Conservation (phyloP, 2,113 vertebrate species). For the Cavia porcellus region DNA sequence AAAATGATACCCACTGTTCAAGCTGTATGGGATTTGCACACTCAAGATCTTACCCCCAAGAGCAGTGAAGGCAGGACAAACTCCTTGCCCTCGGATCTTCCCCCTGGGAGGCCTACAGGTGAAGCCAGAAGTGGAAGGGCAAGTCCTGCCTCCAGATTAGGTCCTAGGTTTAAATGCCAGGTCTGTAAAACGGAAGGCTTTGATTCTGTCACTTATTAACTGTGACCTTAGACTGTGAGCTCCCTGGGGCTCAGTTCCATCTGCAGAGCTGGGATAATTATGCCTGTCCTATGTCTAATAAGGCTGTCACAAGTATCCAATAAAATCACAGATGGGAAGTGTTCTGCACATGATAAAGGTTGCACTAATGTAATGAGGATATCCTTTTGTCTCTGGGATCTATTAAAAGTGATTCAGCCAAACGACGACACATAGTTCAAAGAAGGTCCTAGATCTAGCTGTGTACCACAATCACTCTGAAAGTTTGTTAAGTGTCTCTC, state of each 20-base stretch:
- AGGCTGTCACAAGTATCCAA: slow-evolving; percentile 8
- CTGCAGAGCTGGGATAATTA: slow-evolving; percentile 44
- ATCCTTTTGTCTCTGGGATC: slow-evolving; percentile 30
- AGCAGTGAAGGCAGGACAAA: slow-evolving; percentile 18
- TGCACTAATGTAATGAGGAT: not conserved
- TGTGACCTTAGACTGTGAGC: not conserved
- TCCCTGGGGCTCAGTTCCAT: slow-evolving; percentile 12
- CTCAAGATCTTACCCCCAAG: not conserved
- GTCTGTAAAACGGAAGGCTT: not conserved
- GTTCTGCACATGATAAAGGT: slow-evolving; percentile 17
- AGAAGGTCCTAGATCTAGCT: slow-evolving; percentile 7
- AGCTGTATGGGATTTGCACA: not conserved
- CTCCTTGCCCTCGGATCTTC: not conserved
- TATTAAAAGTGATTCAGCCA: slow-evolving; percentile 30
- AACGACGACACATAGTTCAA: not conserved
- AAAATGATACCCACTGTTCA: slow-evolving; percentile 21
- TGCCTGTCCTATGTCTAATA: slow-evolving; percentile 21
- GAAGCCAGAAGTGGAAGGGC: slow-evolving; percentile 55
- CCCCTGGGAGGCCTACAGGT: slow-evolving; percentile 28
- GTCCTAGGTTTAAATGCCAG: slow-evolving; percentile 23
- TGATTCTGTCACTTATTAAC: slow-evolving; percentile 62
- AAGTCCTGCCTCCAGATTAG: not conserved
- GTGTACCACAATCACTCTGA: not conserved
- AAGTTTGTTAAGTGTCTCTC: not conserved
- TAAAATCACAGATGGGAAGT: slow-evolving; percentile 42